A percentile compares a stretch with the other conserved stretches of the same genome.
Evolutionary conservation across 2,113 vertebrate species (phyloP).

Genomic region (Geococcyx californianus): DNA sequence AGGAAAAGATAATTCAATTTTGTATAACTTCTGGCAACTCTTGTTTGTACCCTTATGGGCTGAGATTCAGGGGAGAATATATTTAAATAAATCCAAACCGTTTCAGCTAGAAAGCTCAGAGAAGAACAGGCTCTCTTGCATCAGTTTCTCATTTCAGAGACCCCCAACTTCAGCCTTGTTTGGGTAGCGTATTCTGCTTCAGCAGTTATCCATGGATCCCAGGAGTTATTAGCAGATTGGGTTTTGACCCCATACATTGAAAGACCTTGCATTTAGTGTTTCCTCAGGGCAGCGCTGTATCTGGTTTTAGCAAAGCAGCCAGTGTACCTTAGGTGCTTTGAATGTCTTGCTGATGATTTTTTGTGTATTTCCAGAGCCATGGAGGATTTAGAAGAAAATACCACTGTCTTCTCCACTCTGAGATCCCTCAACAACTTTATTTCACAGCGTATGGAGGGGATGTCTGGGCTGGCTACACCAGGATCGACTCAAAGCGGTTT

Average conservation of each 20-base stretch:
- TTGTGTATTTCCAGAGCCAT: conserved; percentile 55
- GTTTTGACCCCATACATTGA: background rate
- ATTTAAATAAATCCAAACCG: background rate
- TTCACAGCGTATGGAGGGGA: conserved; percentile 70
- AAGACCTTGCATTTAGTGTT: background rate
- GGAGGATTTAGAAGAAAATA: conserved; percentile 87
- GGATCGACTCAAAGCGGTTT: conserved; percentile 56
- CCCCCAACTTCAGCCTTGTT: background rate
- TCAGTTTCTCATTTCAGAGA: background rate
- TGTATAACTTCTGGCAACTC: background rate
- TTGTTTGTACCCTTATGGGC: accelerated
- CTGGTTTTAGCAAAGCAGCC: background rate
- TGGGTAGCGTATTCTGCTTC: background rate
- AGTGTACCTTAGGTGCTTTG: background rate
- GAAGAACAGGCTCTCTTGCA: background rate
- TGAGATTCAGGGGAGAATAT: background rate
- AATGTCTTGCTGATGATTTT: background rate
- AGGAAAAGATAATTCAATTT: background rate
- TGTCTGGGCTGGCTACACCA: conserved; percentile 45
- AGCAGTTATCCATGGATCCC: background rate
- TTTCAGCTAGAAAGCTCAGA: background rate
- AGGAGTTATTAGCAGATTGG: background rate
- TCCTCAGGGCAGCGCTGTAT: background rate
- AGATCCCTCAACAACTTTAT: conserved; percentile 91
- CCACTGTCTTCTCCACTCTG: conserved; percentile 87